Evolutionary conservation across 2,797 vertebrate species (phyloP), one percentile per base, ranked within the genome.

Genomic region (Oryzias dopingdopingensis): DNA sequence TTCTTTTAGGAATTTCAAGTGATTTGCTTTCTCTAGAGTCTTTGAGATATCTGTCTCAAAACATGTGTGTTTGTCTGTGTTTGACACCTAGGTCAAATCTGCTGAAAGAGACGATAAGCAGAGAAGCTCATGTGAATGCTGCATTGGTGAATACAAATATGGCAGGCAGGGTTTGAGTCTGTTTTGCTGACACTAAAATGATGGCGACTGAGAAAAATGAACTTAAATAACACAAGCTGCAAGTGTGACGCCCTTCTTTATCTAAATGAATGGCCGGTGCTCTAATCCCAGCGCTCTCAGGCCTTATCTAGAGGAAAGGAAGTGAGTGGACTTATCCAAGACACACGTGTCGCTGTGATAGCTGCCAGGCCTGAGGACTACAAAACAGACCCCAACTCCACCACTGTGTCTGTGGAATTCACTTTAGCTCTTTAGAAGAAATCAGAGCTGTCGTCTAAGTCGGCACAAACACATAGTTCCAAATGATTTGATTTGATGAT

Each of bases 241-340:
- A 80, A 59, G 76, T 83, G 76, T 65, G 77, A 66, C 81, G 69
- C 72, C 74, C 46, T 67, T 62, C 80, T 87, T 82, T 90, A 91
- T 92, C 89, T 74, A 78, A 87, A 88, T 83, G 81, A 83, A 89
- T 82, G 85, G 82, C 74, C 79, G 72, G 67, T 50, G 78, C 70
- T 80, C 77, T 84, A 77, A 84, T 80, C 79, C 65, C 52, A 65
- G 62, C 37, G 42, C 86, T 79, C 76, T 66, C 55, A 53, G 46
- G 40, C 60, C 81, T 89, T 92, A 93, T 93, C 91, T 88, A 64
- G 44, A 63, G 84, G 89, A 89, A 90, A 92, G 91, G 89, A 92
- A 92, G 88, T 90, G 74, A 86, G 70, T 72, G 67, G 62, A 74
- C 77, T 89, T 88, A 90, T 88, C 87, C 80, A 46, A 85, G 77